Evolutionary conservation across 2,888 invertebrate species (phyloP), one percentile per base, ranked within the genome.

Genomic region (Xylota segnis): DNA sequence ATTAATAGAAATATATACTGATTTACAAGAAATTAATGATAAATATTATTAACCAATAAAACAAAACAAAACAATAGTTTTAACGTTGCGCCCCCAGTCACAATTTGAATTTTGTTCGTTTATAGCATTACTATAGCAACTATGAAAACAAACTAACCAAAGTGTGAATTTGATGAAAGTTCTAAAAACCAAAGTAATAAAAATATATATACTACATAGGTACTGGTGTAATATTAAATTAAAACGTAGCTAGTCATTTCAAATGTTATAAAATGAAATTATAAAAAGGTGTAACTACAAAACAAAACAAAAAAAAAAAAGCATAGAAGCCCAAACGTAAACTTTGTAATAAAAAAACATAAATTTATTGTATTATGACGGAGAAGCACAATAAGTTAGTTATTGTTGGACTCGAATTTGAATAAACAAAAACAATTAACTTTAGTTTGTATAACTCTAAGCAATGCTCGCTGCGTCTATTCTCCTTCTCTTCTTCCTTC

Each of bases 391-490:
- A 81, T 84, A 84, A 84, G 52, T 71, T 47, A 75, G 81, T 84
- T 84, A 84, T 84, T 84, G 84, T 82, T 82, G 81, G 86, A 86
- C 86, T 86, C 86, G 86, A 86, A 86, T 86, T 86, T 86, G 76
- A 70, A 82, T 81, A 34, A 50, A 10, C 43, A 34, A 79, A 32
- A 59, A 77, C n/a, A 76, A 86, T 71, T 76, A 81, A 71, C 37
- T 81, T 81, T 86, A 86, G 82, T 86, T 82, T 82, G 66, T 86
- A 86, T 81, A 86, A 82, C 86, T 86, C 82, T 82, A 82, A 82
- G 86, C 82, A 86, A 86, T 86, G 86, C 82, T 86, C 86, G 81
- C 86, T 82, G 77, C 82, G 71, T 76, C 84, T 86, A 86, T 82
- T 86, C 86, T 86, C 76, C 86, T 86, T 77, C 81, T 82, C 82